phyloP scores from a whole-genome alignment of 2,797 vertebrate species.

The Poeciliopsis turneri region DNA sequence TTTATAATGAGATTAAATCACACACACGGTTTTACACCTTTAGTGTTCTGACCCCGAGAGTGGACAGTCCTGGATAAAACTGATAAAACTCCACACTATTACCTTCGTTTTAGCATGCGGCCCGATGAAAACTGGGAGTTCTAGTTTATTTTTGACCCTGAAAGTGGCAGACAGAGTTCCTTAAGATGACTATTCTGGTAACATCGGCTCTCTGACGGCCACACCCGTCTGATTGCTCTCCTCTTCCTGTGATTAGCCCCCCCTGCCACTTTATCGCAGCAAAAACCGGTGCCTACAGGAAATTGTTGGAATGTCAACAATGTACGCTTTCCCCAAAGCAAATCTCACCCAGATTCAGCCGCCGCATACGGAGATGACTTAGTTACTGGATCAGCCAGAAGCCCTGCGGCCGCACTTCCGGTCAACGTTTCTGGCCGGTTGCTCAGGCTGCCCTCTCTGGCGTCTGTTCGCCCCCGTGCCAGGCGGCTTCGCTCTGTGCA shows the following conservation, averaged over 20 bases:
- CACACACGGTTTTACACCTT: neutral
- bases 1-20: neutral
- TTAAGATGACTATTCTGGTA: constrained; percentile 20
- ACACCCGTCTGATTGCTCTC: constrained; percentile 69
- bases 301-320: constrained; percentile 61
- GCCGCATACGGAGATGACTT: constrained; percentile 32
- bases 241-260: constrained; percentile 76
- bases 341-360: constrained; percentile 47
- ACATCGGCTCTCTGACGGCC: constrained; percentile 30
- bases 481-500: constrained; percentile 18
- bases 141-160: constrained; percentile 66
- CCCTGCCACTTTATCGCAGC: constrained; percentile 63
- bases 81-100: constrained; percentile 37
- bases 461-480: constrained; percentile 46
- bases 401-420: constrained; percentile 35
- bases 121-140: constrained; percentile 58
- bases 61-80: constrained; percentile 15
- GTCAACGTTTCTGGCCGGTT: constrained; percentile 10
- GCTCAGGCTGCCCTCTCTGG: constrained; percentile 22
- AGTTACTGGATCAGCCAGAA: constrained; percentile 23
- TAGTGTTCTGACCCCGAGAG: constrained; percentile 25
- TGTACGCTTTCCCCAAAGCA: constrained; percentile 25
- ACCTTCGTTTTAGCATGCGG: constrained; percentile 35
- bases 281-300: constrained; percentile 64
- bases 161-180: constrained; percentile 56